Evolutionary conservation across 2,888 invertebrate species (phyloP), one percentile per base, ranked within the genome.

Genomic region (Rhaphigaster nebulosa): DNA sequence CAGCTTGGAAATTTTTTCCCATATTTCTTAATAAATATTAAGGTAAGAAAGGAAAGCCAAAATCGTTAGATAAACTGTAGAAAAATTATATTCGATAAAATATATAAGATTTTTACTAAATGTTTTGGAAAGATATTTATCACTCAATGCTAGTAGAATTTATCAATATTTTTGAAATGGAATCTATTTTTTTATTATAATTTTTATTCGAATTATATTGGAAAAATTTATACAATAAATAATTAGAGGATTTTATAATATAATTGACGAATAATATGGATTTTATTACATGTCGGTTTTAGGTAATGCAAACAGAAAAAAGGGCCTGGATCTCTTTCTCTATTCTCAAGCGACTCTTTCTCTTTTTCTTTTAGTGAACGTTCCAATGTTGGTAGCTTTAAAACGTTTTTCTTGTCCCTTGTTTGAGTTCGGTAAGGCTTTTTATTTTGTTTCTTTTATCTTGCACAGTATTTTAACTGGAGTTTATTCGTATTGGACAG

Each of bases 351-450:
- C 34, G 65, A 76, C 20, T 76, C 70, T 18, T 65, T 29, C 34
- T 38, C 70, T 38, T 23, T 23, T 0, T 34, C 70, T 76, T 76
- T 76, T 38, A 76, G 38, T 23, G 20, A 10, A 13, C 34, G 70
- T 70, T 70, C 70, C 12, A 15, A 38, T 76, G 20, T 76, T 76
- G 20, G 8, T 18, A 38, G 38, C 34, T 23, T 38, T 76, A 76
- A 76, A 76, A 76, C 70, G 70, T 76, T 38, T 76, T 76, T 38
- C 70, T 38, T 76, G 70, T 76, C 38, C 38, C 38, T 34, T 29
- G 4, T 65, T 29, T 2, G 29, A 34, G 15, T 34, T 29, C 1
- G 29, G 70, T 38, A 20, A 15, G 20, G 10, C 34, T 76, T 34
- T 5, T 18, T 38, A 6, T 76, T 29, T 15, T 65, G 5, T n/a